A percentile compares a stretch with the other conserved stretches of the same genome.
Conservation (phyloP, 2,797 vertebrate species). For the Liparis tanakae region DNA sequence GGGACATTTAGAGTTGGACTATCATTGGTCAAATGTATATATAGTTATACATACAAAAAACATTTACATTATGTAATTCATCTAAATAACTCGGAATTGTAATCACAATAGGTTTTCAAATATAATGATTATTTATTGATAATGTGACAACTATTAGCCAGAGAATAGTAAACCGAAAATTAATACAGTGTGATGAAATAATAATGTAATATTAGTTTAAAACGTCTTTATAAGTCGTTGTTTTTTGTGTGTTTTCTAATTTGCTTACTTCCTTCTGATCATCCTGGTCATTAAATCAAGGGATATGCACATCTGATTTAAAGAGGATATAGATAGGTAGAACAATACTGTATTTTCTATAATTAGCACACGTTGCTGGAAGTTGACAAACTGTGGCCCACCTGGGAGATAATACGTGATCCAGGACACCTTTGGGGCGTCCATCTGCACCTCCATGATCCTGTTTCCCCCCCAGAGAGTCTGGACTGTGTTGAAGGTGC, state of each 20-base stretch:
- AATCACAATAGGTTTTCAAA: not conserved
- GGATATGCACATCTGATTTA: not conserved
- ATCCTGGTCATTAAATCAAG: not conserved
- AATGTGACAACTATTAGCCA: not conserved
- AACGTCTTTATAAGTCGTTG: not conserved
- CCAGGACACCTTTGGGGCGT: conserved; percentile 29
- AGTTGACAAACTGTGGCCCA: conserved; percentile 12
- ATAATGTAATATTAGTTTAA: conserved; percentile 5
- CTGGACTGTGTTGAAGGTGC: conserved; percentile 51
- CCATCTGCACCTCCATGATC: conserved; percentile 50
- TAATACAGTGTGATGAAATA: conserved; percentile 43
- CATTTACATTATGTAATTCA: not conserved
- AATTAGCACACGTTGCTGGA: not conserved
- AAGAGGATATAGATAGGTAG: not conserved
- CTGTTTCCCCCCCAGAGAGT: conserved; percentile 35
- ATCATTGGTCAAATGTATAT: conserved; percentile 1
- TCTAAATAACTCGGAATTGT: conserved; percentile 1
- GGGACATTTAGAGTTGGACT: not conserved
- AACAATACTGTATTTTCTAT: not conserved
- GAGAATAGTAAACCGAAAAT: conserved; percentile 9
- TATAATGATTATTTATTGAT: not conserved
- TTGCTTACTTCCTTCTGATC: not conserved
- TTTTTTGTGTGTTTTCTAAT: not conserved
- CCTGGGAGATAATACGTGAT: conserved; percentile 36
- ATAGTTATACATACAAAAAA: conserved; percentile 7